These are phyloP conservation scores for Brachypalpus laphriformis DNA, from an alignment of 2,888 invertebrate genomes.

Conservation along the genomic window DNA sequence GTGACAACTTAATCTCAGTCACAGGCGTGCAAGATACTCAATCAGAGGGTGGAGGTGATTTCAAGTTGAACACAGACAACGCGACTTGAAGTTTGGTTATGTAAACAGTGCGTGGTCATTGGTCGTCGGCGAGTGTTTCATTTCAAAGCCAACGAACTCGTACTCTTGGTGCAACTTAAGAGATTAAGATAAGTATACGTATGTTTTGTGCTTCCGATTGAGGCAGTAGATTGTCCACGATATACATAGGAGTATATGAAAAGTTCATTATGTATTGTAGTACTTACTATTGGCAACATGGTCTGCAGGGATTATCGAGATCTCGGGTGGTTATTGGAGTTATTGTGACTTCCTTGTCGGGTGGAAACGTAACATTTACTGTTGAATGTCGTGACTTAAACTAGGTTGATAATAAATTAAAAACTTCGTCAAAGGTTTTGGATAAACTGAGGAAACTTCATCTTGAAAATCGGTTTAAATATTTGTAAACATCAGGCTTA, in stretches of 20 bases:
- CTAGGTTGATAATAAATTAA: neutral
- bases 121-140: neutral
- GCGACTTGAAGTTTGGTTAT: slow-evolving; percentile 7
- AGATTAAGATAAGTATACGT: slow-evolving; percentile 61
- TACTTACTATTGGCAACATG: slow-evolving; percentile 5
- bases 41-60: slow-evolving; percentile 46
- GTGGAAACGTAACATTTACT: slow-evolving; percentile 1
- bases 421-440: neutral
- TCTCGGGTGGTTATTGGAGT: neutral
- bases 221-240: slow-evolving; percentile 10
- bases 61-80: slow-evolving; percentile 11
- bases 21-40: neutral
- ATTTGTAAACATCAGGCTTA: no score
- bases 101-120: slow-evolving; percentile 39
- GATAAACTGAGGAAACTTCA: no score
- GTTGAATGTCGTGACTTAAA: slow-evolving; percentile 18
- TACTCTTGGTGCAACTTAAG: slow-evolving; percentile 19
- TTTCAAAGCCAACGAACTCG: slow-evolving; percentile 21
- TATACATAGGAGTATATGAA: neutral
- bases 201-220: slow-evolving; percentile 46
- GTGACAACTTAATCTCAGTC: slow-evolving; percentile 66
- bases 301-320: slow-evolving; percentile 1
- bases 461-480: no score
- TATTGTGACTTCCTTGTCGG: slow-evolving; percentile 8
- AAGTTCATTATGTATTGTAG: neutral